Base-by-base conservation (phyloP, 2,888 invertebrate species). In the Chrysolina oricalcia region DNA sequence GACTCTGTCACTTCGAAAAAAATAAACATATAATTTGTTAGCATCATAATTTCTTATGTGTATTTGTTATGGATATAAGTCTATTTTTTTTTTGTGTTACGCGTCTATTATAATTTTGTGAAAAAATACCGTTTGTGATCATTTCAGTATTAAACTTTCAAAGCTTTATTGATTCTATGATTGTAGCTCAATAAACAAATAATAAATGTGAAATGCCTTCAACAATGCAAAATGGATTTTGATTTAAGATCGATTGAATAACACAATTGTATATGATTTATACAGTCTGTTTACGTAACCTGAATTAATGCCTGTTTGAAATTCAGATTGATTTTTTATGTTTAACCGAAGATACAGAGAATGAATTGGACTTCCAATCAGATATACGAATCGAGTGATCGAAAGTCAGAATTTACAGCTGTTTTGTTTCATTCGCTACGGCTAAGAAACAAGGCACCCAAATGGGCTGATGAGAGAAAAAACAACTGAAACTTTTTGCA, bases 141-240 rank as follows among this genome's bases (percentile, higher is more conserved):
- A 71, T 50, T 41, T 67, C 74, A 76, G 75, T 76, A 73, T 78
- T 75, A 67, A 70, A 74, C 67, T 69, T 53, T 66, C 64, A 56
- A 63, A 77, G 75, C 75, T 80, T 65, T 75, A 73, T 78, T 73
- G 40, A 75, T 80, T 82, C 81, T 74, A 69, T 81, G 81, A 75
- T 82, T 83, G 80, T 81, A 82, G 85, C 85, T 85, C 85, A 85
- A 84, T 80, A 53, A 40, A 66, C 73, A 76, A 75, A 77, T 77
- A 80, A 79, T 83, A 79, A 78, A 80, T 83, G 81, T 83, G 77
- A 78, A 84, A 80, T 86, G 86, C 86, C 86, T 86, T 85, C 85
- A 86, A 86, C 86, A 86, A 86, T 86, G 86, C 86, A 85, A 86
- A 85, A 83, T 84, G 80, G 85, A 85, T 78, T 74, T 46, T 81